Evolutionary conservation across 64 coral and sea anemone genomes (phyloP).

Genomic region (Cladopsammia gracilis): DNA sequence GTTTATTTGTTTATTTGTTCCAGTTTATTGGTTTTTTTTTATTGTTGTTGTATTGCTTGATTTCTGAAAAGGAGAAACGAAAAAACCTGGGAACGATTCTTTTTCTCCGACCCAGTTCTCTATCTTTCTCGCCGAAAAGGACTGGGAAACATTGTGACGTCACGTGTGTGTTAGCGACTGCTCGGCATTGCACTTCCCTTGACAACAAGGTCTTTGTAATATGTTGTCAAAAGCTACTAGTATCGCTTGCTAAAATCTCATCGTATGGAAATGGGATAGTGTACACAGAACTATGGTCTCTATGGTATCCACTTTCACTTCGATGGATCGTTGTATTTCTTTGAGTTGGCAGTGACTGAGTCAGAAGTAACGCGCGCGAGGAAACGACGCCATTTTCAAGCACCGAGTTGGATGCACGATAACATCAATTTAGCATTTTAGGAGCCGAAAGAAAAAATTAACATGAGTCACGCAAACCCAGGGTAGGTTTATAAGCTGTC

Average conservation of each 20-base stretch:
- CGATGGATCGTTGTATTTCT: constrained; percentile 24
- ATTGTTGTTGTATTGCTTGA: too few relatives aligned
- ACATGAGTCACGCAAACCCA: constrained; percentile 81
- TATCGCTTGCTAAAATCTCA: constrained; percentile 55
- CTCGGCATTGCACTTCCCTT: not conserved
- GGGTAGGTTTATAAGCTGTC: constrained; percentile 44
- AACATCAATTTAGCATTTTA: not conserved
- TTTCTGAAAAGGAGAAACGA: too few relatives aligned
- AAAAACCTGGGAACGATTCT: too few relatives aligned
- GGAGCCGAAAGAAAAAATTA: not conserved
- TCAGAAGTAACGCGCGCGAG: not conserved
- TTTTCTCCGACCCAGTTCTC: too few relatives aligned
- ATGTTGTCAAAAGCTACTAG: constrained; percentile 22
- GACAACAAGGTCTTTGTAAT: constrained; percentile 21
- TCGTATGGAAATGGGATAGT: constrained; percentile 27
- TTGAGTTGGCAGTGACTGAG: not conserved
- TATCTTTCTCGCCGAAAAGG: too few relatives aligned
- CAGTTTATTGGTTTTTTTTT: too few relatives aligned
- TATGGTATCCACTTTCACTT: constrained; percentile 73
- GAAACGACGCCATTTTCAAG: constrained; percentile 4
- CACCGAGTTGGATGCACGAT: not conserved
- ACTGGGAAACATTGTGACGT: constrained; percentile 2
- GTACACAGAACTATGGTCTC: constrained; percentile 52
- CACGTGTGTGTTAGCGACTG: constrained; percentile 28
- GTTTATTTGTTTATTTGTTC: too few relatives aligned